Base-by-base conservation (phyloP, 2,113 vertebrate species). In the Coptodon bakossiorum region DNA sequence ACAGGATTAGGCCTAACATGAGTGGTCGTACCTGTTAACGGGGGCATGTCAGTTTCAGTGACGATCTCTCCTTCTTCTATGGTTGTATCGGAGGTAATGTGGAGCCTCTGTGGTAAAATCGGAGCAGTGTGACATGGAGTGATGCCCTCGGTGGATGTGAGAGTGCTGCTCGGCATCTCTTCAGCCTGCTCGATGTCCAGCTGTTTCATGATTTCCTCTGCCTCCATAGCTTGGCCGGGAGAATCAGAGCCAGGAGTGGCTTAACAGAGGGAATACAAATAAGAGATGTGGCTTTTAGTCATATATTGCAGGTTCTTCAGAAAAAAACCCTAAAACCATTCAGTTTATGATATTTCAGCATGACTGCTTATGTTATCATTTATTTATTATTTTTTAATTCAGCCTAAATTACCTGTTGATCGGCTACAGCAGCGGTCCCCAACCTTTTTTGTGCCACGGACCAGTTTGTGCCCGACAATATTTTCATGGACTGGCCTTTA, bases 141-240 rank as follows among this genome's bases (percentile, higher is more conserved):
- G 86, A 94, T 90, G 83, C 63, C 97, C 8, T 98, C 98, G 73
- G 97, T 95, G 27, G 97, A 98, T 0, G 97, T 96, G 7, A 97
- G 96, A 2, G 97, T 98, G 91, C 97, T 98, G 80, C 98, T 98
- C 7, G 97, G 98, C 50, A 98, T 98, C 94, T 98, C 98, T 57
- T 98, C 98, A 22, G 98, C 98, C 91, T 97, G 97, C 57, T 99
- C 98, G 88, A 99, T 98, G 84, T 99, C 98, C 87, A 99, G 97
- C 92, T 99, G 98, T 83, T 99, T 99, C 63, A 99, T 98, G 86
- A 99, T 98, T 84, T 99, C 98, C 94, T 99, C 98, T 1, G 98
- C 98, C 84, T 99, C 98, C 83, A 99, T 95, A 0, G 98, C 98
- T 93, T 99, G 98, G 56, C 97, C 98, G 0, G 98, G 98, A 13